These are phyloP conservation scores for Pseudoips prasinana DNA, from an alignment of 2,888 invertebrate genomes.

Conservation along the genomic window DNA sequence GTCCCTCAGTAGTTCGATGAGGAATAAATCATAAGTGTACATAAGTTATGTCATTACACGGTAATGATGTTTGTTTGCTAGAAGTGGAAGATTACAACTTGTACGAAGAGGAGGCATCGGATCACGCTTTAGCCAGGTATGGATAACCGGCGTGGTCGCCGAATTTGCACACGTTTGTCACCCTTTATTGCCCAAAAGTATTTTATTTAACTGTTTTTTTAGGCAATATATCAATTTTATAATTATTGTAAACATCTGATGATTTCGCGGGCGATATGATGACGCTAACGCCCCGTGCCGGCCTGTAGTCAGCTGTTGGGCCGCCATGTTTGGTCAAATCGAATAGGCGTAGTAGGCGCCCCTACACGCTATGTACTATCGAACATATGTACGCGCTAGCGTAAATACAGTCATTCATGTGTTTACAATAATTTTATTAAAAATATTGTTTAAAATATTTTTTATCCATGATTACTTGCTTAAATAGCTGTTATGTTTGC, in stretches of 20 bases:
- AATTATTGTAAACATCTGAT: conserved; percentile 14
- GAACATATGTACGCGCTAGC: conserved; percentile 47
- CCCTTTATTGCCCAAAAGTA: conserved; percentile 1
- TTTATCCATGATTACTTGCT: no score
- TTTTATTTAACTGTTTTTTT: conserved; percentile 1
- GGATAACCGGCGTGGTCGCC: conserved; percentile 75
- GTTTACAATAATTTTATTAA: conserved; percentile 10
- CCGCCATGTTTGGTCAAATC: conserved; percentile 80
- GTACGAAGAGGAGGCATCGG: conserved; percentile 79
- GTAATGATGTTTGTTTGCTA: conserved; percentile 79
- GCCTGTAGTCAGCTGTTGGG: conserved; percentile 80
- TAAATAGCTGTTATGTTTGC: no score
- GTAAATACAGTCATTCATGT: conserved; percentile 53
- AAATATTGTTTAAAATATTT: no score
- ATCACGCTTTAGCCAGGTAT: conserved; percentile 80
- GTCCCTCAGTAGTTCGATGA: conserved; percentile 52
- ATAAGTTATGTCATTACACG: conserved; percentile 79
- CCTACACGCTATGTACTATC: conserved; percentile 51
- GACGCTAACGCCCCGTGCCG: conserved; percentile 73
- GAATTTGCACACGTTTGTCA: conserved; percentile 29
- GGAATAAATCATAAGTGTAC: conserved; percentile 51
- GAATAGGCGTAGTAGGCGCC: conserved; percentile 79
- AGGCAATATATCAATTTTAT: conserved; percentile 5
- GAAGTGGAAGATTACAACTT: conserved; percentile 80
- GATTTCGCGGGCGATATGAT: conserved; percentile 55